Evolutionary conservation across 2,888 invertebrate species (phyloP).

Genomic region (Zhuqinia jingwanae): DNA sequence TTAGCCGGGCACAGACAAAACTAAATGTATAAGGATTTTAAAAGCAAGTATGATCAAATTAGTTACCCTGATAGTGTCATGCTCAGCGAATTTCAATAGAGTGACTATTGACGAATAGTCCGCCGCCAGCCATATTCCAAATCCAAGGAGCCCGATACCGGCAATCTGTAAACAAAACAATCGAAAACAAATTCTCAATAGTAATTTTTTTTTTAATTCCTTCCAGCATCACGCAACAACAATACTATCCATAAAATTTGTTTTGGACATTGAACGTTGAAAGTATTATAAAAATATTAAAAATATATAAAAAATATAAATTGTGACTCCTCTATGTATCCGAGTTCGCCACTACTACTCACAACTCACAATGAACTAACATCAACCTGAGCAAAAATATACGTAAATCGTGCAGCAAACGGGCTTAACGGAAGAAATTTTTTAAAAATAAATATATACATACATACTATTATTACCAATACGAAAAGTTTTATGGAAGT

Average conservation of each 20-base stretch:
- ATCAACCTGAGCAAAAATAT: no score
- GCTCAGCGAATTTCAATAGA: constrained; percentile 84
- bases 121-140: constrained; percentile 87
- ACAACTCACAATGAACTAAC: no score
- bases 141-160: constrained; percentile 85
- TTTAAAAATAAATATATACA: no score
- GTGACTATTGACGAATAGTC: constrained; percentile 86
- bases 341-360: no score
- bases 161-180: constrained; percentile 82
- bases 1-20: not conserved
- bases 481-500: no score
- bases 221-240: not conserved
- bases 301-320: no score
- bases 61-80: constrained; percentile 84
- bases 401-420: no score
- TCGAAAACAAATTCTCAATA: constrained; percentile 19
- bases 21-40: not conserved
- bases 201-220: no score
- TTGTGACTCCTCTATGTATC: no score
- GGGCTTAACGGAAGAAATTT: no score
- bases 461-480: no score
- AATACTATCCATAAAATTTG: not conserved
- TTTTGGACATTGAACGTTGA: not conserved
- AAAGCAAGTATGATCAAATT: not conserved
- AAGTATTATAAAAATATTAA: no score